These are phyloP conservation scores for Caloenas nicobarica DNA, from an alignment of 2,113 vertebrate genomes.

Conservation along the genomic window DNA sequence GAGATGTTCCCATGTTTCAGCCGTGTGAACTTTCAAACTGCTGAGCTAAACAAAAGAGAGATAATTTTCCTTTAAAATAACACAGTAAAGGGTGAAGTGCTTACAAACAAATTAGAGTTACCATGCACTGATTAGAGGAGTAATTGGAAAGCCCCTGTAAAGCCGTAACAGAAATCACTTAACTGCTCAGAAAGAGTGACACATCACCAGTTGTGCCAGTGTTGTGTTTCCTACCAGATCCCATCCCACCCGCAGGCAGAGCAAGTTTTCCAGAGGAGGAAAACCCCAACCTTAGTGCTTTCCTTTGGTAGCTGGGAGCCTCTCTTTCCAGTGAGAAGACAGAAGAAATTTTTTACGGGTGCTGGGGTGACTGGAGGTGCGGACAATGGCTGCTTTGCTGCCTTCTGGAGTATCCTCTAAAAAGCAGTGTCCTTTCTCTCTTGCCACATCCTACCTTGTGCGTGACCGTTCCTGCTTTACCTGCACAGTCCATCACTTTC, in stretches of 20 bases:
- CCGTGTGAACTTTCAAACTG: constrained; percentile 1
- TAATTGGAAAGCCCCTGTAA: background rate
- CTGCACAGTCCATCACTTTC: background rate
- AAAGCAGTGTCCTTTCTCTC: background rate
- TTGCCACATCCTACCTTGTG: background rate
- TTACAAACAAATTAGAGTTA: background rate
- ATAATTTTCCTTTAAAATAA: background rate
- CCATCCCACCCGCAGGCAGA: background rate
- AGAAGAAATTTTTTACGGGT: background rate
- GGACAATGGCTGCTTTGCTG: background rate
- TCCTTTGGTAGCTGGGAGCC: background rate
- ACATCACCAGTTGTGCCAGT: background rate
- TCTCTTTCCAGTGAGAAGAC: background rate
- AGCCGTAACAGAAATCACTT: background rate
- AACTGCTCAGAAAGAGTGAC: background rate
- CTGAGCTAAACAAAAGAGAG: background rate
- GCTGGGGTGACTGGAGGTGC: background rate
- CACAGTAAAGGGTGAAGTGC: background rate
- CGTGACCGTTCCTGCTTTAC: fast-evolving
- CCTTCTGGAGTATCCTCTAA: background rate
- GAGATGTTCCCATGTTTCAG: background rate
- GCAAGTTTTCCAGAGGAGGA: background rate
- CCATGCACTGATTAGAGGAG: background rate
- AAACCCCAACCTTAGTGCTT: background rate
- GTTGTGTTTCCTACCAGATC: background rate